Evolutionary conservation across 2,888 invertebrate species (phyloP), one percentile per base, ranked within the genome.

Genomic region (Plagodis pulveraria): DNA sequence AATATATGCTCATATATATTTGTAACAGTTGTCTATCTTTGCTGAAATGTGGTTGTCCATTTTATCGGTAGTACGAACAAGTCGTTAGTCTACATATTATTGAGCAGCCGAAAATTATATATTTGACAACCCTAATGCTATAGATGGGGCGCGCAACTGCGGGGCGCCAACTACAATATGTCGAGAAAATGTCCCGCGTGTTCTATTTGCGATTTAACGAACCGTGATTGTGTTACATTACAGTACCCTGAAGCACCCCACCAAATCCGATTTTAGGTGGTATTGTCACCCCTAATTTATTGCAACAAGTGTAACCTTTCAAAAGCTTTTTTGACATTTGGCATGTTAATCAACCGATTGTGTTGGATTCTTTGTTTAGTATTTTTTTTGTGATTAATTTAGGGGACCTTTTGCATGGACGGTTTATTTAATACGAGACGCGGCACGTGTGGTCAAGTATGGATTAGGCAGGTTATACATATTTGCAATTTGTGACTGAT

Each of bases 191-290:
- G 77, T 70, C 76, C 69, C 65, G 72, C 69, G 72, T 74, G 78
- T 74, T 83, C 82, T 78, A 80, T 87, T 76, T 73, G 76, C 70
- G 76, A 81, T 83, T 84, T 88, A 91, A 91, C 87, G 90, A 90
- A 89, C 81, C 89, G 73, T 87, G 84, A 87, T 91, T 91, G 88
- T 88, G 80, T 80, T 59, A 57, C 36, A 58, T 40, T 49, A 57
- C 36, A 58, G 38, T 49, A 12, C 53, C 40, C 58, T 74, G 74
- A 66, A 76, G 78, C 77, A 78, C 86, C 84, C 89, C 77, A 74
- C 77, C 78, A 80, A 84, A 86, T 85, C 81, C 75, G 69, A 89
- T 85, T 89, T 84, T 78, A 77, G 78, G 77, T 76, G 76, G 76
- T 75, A 77, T 84, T 83, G 81, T 82, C 56, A 66, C 61, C 58